These are phyloP conservation scores for Aphaenogaster floridana DNA, from an alignment of 1,140 invertebrate species.

Conservation along the genomic window DNA sequence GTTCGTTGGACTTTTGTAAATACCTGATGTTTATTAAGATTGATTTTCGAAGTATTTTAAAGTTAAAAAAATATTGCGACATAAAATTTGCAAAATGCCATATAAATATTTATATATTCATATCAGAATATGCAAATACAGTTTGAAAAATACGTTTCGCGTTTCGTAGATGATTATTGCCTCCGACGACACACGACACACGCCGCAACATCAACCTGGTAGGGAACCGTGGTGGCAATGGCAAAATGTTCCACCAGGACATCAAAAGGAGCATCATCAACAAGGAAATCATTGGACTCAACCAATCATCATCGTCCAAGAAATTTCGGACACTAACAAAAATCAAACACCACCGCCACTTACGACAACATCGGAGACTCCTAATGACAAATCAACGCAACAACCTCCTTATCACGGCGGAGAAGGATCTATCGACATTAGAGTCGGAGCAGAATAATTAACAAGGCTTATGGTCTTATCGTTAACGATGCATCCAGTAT, in stretches of 20 bases:
- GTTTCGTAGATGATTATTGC: constrained; percentile 52
- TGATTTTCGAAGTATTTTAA: neutral
- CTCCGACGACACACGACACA: neutral
- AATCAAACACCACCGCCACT: neutral
- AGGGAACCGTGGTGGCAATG: constrained; percentile 32
- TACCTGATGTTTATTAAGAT: neutral
- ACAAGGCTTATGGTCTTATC: neutral
- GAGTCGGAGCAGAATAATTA: constrained; percentile 18
- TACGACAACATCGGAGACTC: neutral
- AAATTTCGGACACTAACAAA: neutral
- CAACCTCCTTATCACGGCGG: constrained; percentile 32
- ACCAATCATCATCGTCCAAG: constrained; percentile 19
- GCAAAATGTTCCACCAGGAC: constrained; percentile 5
- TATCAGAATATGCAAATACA: neutral
- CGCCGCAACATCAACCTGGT: neutral
- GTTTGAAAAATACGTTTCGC: neutral
- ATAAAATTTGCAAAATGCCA: neutral
- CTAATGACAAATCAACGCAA: neutral
- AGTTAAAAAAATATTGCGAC: neutral
- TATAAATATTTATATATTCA: neutral
- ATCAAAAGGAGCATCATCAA: neutral
- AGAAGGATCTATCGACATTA: constrained; percentile 44
- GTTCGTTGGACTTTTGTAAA: neutral
- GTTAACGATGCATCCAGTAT: too few species aligned
- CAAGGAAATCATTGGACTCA: neutral